Base-by-base conservation (phyloP, 92 coral and sea anemone genomes). In the Palythoa caribaeorum region DNA sequence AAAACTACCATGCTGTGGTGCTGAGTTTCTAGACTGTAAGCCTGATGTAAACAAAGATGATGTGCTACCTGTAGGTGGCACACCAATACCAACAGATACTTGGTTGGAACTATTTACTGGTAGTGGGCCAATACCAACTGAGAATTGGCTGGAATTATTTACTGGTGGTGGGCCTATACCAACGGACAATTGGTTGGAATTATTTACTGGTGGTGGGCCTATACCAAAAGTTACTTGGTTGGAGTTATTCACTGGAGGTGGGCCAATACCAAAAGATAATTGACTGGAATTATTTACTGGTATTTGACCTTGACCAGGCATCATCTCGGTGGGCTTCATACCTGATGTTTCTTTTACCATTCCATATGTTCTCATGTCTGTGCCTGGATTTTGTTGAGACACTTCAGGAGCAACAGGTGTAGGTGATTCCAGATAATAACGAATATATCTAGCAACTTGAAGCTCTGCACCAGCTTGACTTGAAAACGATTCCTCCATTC, bases 391-490 rank as follows among this genome's bases (percentile, higher is more conserved):
- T 37, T 65, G 85, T n/a, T 3, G 55, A 0, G 85, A 17, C 39
- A 5, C 51, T 0, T 51, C 8, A 51, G 36, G 37, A 52, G 38
- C 9, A 17, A 38, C 51, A 2, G 81, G 9, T 10, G 65, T 28
- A 53, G 28, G 13, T 28, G 66, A 83, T 6, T 80, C 83, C 19
- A 96, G 83, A 19, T 47, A 76, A 14, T 84, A 54, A 21, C 95
- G 38, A 51, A 94, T 94, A 44, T 76, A 78, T 38, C 65, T 73
- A 1, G 99, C 95, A 28, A 98, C 95, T 65, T 87, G 89, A 21
- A 90, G 92, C 47, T 94, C 95, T 19, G 98, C 98, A 38, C 76
- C 76, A 53, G 94, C 93, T 48, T 92, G 93, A 83, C 84, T 85
- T 2, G 89, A 51, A 71, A 83, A 92, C 38, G 53, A 70, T 59